Percentiles rank a stretch among this genome's conserved stretches.
phyloP scores from a whole-genome alignment of 2,797 vertebrate species.

The Aselliscus stoliczkanus region DNA sequence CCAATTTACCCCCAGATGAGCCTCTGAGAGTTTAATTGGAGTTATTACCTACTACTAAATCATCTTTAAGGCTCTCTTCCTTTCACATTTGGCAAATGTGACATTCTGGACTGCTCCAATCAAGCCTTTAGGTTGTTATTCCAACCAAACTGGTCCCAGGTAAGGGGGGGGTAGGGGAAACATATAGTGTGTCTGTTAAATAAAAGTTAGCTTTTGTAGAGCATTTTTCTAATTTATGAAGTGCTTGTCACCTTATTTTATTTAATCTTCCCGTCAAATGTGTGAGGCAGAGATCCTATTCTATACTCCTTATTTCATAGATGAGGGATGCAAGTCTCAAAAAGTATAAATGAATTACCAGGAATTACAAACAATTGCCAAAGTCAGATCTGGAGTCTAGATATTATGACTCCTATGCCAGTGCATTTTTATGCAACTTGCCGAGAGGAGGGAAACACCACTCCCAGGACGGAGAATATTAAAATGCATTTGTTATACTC shows the following conservation, averaged over 20 bases:
- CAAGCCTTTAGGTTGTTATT: neutral
- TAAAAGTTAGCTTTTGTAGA: neutral
- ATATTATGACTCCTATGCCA: neutral
- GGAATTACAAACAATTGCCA: neutral
- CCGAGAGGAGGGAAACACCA: neutral
- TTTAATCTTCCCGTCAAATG: neutral
- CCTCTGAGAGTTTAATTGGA: constrained; percentile 17
- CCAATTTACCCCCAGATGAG: constrained; percentile 27
- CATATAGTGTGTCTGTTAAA: neutral
- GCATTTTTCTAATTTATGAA: constrained; percentile 15
- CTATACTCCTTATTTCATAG: neutral
- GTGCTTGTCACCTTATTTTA: neutral
- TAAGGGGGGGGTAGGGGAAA: neutral
- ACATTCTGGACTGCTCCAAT: neutral
- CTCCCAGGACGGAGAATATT: neutral
- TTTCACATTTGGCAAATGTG: neutral
- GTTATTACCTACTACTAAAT: constrained; percentile 19
- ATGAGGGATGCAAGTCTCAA: neutral
- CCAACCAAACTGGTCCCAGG: neutral
- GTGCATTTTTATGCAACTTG: neutral
- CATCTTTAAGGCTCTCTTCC: neutral
- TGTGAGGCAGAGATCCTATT: neutral
- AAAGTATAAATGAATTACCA: neutral
- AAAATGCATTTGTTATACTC: neutral
- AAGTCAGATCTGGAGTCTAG: neutral